Evolutionary conservation across 2,113 vertebrate species (phyloP).

Genomic region (Varanus komodoensis): DNA sequence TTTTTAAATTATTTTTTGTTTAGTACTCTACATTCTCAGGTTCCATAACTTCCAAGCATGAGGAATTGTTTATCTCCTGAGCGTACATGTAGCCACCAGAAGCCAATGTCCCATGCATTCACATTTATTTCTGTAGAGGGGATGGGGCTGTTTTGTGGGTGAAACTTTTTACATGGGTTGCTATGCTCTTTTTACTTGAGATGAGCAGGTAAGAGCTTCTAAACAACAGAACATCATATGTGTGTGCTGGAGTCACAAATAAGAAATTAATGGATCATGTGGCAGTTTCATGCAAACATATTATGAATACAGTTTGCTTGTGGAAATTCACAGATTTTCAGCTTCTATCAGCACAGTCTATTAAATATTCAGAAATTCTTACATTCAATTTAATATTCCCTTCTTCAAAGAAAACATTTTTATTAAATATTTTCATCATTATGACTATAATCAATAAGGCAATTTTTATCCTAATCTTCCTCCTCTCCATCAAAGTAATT

Average conservation of each 20-base stretch:
- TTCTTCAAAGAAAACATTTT: not conserved
- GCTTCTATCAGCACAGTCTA: not conserved
- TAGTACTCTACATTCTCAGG: not conserved
- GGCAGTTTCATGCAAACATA: not conserved
- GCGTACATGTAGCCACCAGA: not conserved
- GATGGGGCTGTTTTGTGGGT: not conserved
- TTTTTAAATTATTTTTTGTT: accelerated
- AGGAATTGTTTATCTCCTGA: not conserved
- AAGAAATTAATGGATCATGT: not conserved
- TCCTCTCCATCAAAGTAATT: too few species aligned
- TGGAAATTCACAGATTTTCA: not conserved
- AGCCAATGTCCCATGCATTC: not conserved
- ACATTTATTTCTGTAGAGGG: not conserved
- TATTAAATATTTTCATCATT: not conserved
- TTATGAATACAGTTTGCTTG: not conserved
- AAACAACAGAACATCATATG: not conserved
- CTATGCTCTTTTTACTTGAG: not conserved
- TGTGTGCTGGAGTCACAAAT: not conserved
- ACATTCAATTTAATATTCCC: not conserved
- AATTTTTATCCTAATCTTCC: too few species aligned
- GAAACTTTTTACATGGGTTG: not conserved
- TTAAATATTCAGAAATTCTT: too few species aligned
- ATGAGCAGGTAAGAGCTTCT: not conserved
- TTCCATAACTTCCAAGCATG: not conserved
- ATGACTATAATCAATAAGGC: not conserved